Base-by-base conservation (phyloP, 2,888 invertebrate species). In the Priocnemis perturbator region DNA sequence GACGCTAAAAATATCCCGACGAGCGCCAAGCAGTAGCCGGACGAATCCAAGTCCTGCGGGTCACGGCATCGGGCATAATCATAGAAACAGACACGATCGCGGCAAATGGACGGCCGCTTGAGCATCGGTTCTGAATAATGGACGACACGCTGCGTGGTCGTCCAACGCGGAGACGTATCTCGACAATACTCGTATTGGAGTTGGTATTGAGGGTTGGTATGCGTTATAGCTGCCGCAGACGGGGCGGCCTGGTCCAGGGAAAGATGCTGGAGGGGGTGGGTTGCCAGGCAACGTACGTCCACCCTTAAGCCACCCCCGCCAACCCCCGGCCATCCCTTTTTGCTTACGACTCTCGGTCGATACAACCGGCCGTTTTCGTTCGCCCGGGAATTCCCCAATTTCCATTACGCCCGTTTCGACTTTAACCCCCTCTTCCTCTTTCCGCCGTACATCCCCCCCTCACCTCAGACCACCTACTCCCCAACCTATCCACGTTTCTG, bases 271-370 rank as follows among this genome's bases (percentile, higher is more conserved):
- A 66, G 77, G 80, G 81, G 81, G 74, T 78, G 74, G 78, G 88
- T 88, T 88, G 88, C 88, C 81, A 84, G 78, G 88, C 88, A 87
- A 88, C 88, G 83, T 86, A 87, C 88, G 82, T 86, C 87, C 84
- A 87, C 86, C 88, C 88, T 86, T 85, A 83, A 87, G 84, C 84
- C 60, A 47, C 73, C 62, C 77, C 71, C 64, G 66, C 64, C 67
- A 58, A 60, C 59, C 71, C 71, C 73, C 74, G 73, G 62, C 44
- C 60, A 71, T 59, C 59, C 70, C 57, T 45, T 66, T 65, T 71
- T 67, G 59, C 68, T 69, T 71, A 74, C 60, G 76, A 74, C 37
- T 37, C 74, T 81, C 83, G 86, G 83, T 87, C 87, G 86, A 86
- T 86, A 87, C 84, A 81, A 81, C 73, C 76, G 67, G 62, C 79